Evolutionary conservation across 2,797 vertebrate species (phyloP).

Genomic region (Tympanoctomys barrerae): DNA sequence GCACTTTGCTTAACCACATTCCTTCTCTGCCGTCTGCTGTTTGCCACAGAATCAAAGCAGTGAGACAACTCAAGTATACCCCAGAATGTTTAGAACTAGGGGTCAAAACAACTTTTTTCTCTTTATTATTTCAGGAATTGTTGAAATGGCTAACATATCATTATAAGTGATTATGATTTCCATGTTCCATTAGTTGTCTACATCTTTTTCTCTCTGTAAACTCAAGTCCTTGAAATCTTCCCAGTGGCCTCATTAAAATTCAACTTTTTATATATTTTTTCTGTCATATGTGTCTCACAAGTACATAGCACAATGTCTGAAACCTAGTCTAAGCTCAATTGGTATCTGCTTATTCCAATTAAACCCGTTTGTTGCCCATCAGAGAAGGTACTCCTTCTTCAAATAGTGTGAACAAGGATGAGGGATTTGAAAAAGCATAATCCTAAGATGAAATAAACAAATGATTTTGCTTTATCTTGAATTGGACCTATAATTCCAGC

Average conservation of each 20-base stretch:
- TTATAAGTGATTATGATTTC: neutral
- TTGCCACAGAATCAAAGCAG: neutral
- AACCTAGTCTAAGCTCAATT: neutral
- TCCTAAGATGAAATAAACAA: neutral
- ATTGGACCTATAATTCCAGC: neutral
- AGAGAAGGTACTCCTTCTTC: neutral
- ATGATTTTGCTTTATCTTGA: neutral
- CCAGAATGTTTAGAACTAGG: neutral
- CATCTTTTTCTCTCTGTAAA: neutral
- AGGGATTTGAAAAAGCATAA: conserved; percentile 18
- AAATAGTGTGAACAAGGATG: neutral
- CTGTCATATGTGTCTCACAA: neutral
- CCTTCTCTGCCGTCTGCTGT: neutral
- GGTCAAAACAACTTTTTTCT: neutral
- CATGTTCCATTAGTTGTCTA: neutral
- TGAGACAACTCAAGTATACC: neutral
- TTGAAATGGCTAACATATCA: neutral
- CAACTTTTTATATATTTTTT: neutral
- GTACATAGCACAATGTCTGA: neutral
- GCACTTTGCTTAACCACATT: too few species aligned
- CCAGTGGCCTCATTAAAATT: neutral
- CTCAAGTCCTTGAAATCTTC: neutral
- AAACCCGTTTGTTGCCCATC: neutral
- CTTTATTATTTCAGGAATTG: neutral
- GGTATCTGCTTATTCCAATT: conserved; percentile 2